Conservation (phyloP, 2,888 invertebrate genomes). For the Phlogophora meticulosa region DNA sequence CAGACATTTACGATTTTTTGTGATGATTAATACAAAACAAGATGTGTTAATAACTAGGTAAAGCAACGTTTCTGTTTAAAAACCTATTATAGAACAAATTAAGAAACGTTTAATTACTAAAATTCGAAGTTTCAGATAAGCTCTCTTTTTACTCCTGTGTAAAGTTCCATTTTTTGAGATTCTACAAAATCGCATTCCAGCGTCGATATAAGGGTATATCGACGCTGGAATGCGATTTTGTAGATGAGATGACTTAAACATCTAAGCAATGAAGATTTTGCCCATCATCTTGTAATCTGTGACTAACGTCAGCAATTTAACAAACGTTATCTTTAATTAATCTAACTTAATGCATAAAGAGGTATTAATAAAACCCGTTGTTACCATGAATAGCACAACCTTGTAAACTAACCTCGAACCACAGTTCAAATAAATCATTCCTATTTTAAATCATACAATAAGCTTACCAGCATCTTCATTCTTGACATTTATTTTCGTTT, state of each 20-base stretch:
- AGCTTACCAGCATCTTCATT: slow-evolving; percentile 57
- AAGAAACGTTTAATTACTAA: too few species aligned
- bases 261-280: background rate
- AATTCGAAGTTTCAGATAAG: too few species aligned
- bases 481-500: slow-evolving; percentile 4
- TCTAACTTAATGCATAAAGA: slow-evolving; percentile 2
- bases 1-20: too few species aligned
- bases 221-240: too few species aligned
- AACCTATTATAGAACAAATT: too few species aligned
- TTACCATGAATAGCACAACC: slow-evolving; percentile 5
- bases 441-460: slow-evolving; percentile 2
- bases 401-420: background rate
- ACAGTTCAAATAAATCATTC: slow-evolving; percentile 1
- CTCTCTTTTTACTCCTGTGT: too few species aligned
- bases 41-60: too few species aligned
- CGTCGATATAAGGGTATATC: too few species aligned
- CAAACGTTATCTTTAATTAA: slow-evolving; percentile 33
- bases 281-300: slow-evolving; percentile 8
- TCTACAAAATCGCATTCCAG: too few species aligned
- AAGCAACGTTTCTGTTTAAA: too few species aligned
- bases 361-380: slow-evolving; percentile 6
- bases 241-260: background rate
- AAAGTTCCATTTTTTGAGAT: too few species aligned
- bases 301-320: slow-evolving; percentile 18
- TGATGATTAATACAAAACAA: too few species aligned